Conservation (phyloP, 2,113 vertebrate genomes). For the Marmota flaviventris region DNA sequence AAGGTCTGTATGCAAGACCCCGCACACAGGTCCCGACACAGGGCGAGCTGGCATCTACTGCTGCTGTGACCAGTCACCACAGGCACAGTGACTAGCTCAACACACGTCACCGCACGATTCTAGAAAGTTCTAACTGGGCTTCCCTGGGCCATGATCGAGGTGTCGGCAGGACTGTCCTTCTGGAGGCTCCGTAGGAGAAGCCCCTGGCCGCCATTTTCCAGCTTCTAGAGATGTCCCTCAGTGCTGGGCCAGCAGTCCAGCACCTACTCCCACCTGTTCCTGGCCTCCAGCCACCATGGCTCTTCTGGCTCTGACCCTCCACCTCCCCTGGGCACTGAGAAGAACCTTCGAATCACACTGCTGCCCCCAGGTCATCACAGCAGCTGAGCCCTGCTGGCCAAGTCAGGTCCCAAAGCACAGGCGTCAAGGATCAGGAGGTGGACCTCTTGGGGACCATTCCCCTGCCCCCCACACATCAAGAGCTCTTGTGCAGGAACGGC, state of each 20-base stretch:
- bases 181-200: not conserved
- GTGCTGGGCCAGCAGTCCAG: not conserved
- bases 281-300: accelerated
- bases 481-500: no score
- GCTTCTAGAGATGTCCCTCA: not conserved
- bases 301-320: not conserved
- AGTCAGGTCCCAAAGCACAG: not conserved
- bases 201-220: not conserved
- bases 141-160: not conserved
- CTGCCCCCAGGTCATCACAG: no score
- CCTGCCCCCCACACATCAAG: not conserved
- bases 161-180: not conserved
- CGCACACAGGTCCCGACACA: not conserved
- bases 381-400: not conserved
- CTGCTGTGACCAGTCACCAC: not conserved
- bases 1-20: no score
- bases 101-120: not conserved
- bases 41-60: not conserved
- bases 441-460: not conserved
- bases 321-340: not conserved
- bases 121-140: not conserved
- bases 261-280: no score
- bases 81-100: not conserved
- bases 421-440: not conserved
- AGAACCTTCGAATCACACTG: not conserved